A percentile compares a stretch with the other conserved stretches of the same genome.
Evolutionary conservation across 1,140 invertebrate genomes (phyloP).

Genomic region (Achroia grisella): DNA sequence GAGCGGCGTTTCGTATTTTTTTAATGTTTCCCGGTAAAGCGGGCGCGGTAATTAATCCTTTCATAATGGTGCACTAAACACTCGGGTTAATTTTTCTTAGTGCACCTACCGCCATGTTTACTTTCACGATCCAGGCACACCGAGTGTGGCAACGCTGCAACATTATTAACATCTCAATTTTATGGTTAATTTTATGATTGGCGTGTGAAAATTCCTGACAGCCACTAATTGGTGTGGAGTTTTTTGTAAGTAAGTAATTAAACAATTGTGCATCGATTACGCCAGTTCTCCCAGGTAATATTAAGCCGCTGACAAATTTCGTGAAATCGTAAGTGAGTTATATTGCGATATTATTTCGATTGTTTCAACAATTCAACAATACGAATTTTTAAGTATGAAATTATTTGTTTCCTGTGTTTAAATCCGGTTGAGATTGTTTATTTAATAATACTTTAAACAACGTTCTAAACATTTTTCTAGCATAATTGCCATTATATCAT

Average conservation of each 20-base stretch:
- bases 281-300: background rate
- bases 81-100: conserved; percentile 28
- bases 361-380: no score
- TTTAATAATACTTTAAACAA: no score
- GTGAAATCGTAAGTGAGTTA: background rate
- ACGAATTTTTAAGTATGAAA: no score
- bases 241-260: conserved; percentile 12
- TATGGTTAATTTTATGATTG: conserved; percentile 41
- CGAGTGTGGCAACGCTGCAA: conserved; percentile 28
- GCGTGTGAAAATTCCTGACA: conserved; percentile 44
- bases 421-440: no score
- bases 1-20: conserved; percentile 28
- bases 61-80: conserved; percentile 34
- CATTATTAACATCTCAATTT: conserved; percentile 40
- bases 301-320: background rate
- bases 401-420: no score
- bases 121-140: conserved; percentile 20
- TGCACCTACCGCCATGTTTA: conserved; percentile 33
- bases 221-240: conserved; percentile 26
- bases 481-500: no score
- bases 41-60: conserved; percentile 48
- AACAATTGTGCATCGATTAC: conserved; percentile 7
- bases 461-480: no score
- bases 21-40: conserved; percentile 48
- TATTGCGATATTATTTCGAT: no score